phyloP scores from a whole-genome alignment of 2,888 invertebrate species.

The Deilephila elpenor region DNA sequence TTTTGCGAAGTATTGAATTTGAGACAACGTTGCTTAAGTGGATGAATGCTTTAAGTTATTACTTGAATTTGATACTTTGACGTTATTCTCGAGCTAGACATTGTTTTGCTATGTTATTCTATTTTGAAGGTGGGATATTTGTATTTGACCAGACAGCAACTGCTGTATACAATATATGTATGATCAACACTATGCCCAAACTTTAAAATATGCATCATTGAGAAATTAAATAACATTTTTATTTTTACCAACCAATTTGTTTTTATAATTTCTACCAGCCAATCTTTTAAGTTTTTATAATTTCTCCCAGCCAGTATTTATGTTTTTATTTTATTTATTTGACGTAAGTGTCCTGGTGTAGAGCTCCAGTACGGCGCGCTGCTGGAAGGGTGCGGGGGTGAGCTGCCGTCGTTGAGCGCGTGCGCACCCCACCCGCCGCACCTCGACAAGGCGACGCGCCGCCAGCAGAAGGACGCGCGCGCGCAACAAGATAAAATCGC shows the following conservation, averaged over 20 bases:
- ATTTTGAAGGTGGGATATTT: too few relatives aligned
- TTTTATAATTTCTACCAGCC: conserved; percentile 29
- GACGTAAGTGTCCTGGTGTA: conserved; percentile 52
- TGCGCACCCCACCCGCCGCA: conserved; percentile 80
- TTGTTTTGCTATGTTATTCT: too few relatives aligned
- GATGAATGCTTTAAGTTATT: not conserved
- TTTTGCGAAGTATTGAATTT: conserved; percentile 1
- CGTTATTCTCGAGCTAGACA: not conserved
- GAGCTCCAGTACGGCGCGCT: conserved; percentile 85
- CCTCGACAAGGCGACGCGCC: conserved; percentile 85
- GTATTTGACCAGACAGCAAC: too few relatives aligned
- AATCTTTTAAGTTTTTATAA: not conserved
- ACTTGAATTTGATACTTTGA: not conserved
- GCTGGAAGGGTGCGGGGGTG: conserved; percentile 84
- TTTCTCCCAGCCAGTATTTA: conserved; percentile 43
- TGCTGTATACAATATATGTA: too few relatives aligned
- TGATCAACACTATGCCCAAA: too few relatives aligned
- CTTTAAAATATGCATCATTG: too few relatives aligned
- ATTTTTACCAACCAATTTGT: not conserved
- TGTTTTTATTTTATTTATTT: conserved; percentile 52
- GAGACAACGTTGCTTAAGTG: conserved; percentile 10
- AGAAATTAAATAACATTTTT: too few relatives aligned
- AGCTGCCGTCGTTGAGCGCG: conserved; percentile 78
- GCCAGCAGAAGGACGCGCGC: conserved; percentile 86
- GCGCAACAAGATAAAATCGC: conserved; percentile 90